These are phyloP conservation scores for Potorous gilbertii DNA, from an alignment of 2,797 vertebrate species.

Conservation along the genomic window DNA sequence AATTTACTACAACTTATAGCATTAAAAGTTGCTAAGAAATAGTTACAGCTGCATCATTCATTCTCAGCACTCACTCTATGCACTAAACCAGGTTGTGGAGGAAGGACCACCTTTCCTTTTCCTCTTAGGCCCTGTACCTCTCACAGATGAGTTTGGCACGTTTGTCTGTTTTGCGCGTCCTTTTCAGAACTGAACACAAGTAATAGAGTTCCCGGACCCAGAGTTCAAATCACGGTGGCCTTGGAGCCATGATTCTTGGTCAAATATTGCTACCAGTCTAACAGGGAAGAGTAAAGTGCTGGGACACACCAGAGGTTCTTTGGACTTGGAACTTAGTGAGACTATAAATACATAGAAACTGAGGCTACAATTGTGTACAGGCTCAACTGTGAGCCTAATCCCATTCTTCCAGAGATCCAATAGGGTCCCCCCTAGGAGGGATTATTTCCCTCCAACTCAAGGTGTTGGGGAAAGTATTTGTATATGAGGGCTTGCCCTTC, in stretches of 20 bases:
- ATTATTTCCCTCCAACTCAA: not conserved
- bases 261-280: not conserved
- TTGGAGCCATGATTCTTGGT: not conserved
- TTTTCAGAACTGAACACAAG: not conserved
- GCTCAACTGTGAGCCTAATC: not conserved
- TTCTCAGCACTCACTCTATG: not conserved
- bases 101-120: not conserved
- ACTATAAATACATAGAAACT: not conserved
- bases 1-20: not conserved
- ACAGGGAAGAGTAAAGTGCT: not conserved
- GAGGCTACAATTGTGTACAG: not conserved
- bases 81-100: not conserved
- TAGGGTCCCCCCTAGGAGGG: not conserved
- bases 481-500: not conserved
- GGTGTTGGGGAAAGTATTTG: not conserved
- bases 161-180: not conserved
- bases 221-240: not conserved
- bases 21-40: not conserved
- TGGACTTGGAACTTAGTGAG: not conserved
- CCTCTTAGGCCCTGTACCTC: not conserved
- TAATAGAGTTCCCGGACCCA: not conserved
- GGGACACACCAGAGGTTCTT: not conserved
- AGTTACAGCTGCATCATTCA: not conserved
- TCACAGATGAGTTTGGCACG: not conserved
- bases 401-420: not conserved